Base-by-base conservation (phyloP, 2,888 invertebrate genomes). In the Drosophila subsilvestris region DNA sequence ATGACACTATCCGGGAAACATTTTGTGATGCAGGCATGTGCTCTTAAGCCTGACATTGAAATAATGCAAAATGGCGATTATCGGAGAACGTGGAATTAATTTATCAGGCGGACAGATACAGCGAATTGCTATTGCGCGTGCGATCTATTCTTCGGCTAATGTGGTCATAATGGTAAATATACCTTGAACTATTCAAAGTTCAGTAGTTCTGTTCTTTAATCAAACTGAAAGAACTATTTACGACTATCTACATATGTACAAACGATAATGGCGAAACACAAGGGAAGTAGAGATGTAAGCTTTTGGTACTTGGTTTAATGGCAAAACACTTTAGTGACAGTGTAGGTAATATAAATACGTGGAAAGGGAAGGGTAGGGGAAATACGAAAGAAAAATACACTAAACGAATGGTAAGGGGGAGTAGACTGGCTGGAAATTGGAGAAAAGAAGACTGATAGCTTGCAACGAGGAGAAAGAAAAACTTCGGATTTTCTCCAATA, bases 51-150 rank as follows among this genome's bases (percentile, higher is more conserved):
- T 22, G 97, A 97, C 90, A 93, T 97, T 74, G 95, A 95, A 73
- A 93, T 95, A 83, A 93, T 96, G 90, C 96, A 96, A 10, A 95
- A 94, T 45, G 94, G 95, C 51, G 97, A 97, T 94, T 80, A 94
- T 97, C 70, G 97, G 97, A 18, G 96, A 95, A 86, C 94, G 95
- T 76, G 97, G 97, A 20, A 93, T 96, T 66, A 96, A 96, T 81
- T 92, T 97, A 68, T 96, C 96, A 27, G 97, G 97, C 9, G 97
- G 97, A 18, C 97, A 97, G 91, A 94, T 95, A 68, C 96, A 96
- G 85, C 93, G 97, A 49, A 94, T 97, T 56, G 95, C 95, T 71
- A 94, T 97, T 57, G 97, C 97, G 0, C 93, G 97, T 68, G 96
- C 97, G 10, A 92, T 97, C 57, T 97, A 97, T 92, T 96, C 96